Evolutionary conservation across 2,797 vertebrate genomes (phyloP), one percentile per base, ranked within the genome.

Genomic region (Paratrypauchen microcephalus): DNA sequence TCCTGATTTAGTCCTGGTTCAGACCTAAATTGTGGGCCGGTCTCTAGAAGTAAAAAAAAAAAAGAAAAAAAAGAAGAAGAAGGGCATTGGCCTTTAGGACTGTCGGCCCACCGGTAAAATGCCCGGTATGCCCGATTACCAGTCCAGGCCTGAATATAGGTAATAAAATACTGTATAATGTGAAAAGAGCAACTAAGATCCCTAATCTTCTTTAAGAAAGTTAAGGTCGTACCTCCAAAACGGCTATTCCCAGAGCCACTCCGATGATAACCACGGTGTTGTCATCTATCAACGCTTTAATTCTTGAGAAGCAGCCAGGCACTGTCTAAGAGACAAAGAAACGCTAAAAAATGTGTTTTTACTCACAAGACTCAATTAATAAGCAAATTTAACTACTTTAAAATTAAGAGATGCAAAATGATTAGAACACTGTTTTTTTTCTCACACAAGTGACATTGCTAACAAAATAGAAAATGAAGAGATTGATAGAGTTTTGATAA

Each of bases 221-320:
- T 56, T 56, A 12, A 57, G 39, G 12, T 69, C 68, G 0, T 93
- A 95, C 95, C 94, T 95, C 93, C 36, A 96, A 83, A 26, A 30
- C 90, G 23, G 91, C 93, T 11, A 95, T 93, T 26, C 88, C 94
- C 24, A 95, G 76, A 0, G 92, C 92, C 16, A 94, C 92, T 0
- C 50, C 93, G 54, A 92, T 90, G 5, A 95, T 88, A 9, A 88
- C 85, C 13, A 79, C 79, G 0, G 79, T 63, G 78, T 96, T 94
- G 0, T 80, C 30, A 0, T 90, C 74, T 30, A 96, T 68, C 67
- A 94, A 75, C 1, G 67, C 2, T 60, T 81, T 56, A 59, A 95
- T 79, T 59, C 81, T 86, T 1, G 32, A 39, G 54, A 87, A 91
- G 75, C 95, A 96, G 1, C 95, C 95, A 4, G 58, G 0, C 15